Evolutionary conservation across 1,140 invertebrate genomes (phyloP), one percentile per base, ranked within the genome.

Genomic region (Tachypleus tridentatus): DNA sequence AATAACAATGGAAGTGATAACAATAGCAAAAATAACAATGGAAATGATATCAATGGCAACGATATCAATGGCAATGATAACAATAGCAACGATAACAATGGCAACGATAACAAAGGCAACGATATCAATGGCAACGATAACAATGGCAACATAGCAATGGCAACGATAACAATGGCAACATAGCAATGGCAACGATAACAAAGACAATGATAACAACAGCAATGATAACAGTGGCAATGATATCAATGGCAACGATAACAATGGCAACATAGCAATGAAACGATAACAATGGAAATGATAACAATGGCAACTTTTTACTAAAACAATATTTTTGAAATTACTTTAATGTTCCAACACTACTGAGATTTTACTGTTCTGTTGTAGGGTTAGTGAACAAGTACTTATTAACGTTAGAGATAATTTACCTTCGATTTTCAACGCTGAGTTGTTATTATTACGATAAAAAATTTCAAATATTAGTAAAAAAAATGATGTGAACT

Each of bases 21-120:
- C 47, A 61, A 48, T 11, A 61, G 48, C 60, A 61, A 61, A 3
- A 61, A 61, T 47, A 54, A 48, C 11, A 61, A 61, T 11, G 49
- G 11, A 2, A 54, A 61, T 3, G 49, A 61, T 48, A 61, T 52
- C 5, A 4, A 51, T 5, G 50, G 50, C 3, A 51, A 49, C 3
- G 50, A 51, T 29, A 61, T 0, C 7, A 61, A 54, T 49, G 50
- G 29, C 3, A 61, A 61, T 49, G 5, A 61, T 5, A 61, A 48
- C 60, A 61, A 3, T 51, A 61, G 50, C 60, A 29, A 61, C 10
- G 11, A 61, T 47, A 61, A 7, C 52, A 3, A 50, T 49, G 49
- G 1, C 3, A 61, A 50, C 3, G 29, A 51, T 5, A 61, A 61
- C 60, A 61, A 48, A 3, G 4, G 11, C 11, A 11, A 57, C 11